Evolutionary conservation across 2,888 invertebrate species (phyloP).

Genomic region (Synergus umbraculus): DNA sequence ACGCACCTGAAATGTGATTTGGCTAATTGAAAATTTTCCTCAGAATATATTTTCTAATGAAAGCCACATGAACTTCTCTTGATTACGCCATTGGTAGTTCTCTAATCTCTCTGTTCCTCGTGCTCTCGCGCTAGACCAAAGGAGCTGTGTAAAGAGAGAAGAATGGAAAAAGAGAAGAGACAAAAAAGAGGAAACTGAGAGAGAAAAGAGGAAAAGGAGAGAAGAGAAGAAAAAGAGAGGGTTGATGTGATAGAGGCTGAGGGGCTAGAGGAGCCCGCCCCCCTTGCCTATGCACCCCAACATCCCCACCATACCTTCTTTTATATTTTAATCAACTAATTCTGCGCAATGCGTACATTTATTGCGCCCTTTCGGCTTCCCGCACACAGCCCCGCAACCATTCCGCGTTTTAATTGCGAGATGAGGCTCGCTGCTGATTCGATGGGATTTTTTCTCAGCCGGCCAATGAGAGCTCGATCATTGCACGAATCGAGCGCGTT

Average conservation of each 20-base stretch:
- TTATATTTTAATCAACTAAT: constrained; percentile 74
- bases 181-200: constrained; percentile 48
- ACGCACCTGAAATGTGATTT: constrained; percentile 49
- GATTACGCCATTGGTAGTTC: constrained; percentile 41
- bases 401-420: constrained; percentile 68
- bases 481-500: constrained; percentile 57
- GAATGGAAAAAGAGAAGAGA: constrained; percentile 44
- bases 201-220: constrained; percentile 39
- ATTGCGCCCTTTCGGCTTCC: constrained; percentile 50
- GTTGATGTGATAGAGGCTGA: constrained; percentile 12
- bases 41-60: background rate
- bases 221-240: constrained; percentile 31
- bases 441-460: constrained; percentile 73
- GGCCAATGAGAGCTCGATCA: constrained; percentile 73
- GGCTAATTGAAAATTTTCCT: background rate
- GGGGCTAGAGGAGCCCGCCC: constrained; percentile 40
- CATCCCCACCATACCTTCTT: constrained; percentile 62
- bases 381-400: constrained; percentile 56
- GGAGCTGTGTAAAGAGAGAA: constrained; percentile 30
- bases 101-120: constrained; percentile 54
- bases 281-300: constrained; percentile 9
- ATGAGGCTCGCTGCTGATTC: constrained; percentile 73
- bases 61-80: background rate
- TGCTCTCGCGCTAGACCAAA: constrained; percentile 53
- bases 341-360: constrained; percentile 42